Base-by-base conservation (phyloP, 2,113 vertebrate species). In the Rhinolophus ferrumequinum region DNA sequence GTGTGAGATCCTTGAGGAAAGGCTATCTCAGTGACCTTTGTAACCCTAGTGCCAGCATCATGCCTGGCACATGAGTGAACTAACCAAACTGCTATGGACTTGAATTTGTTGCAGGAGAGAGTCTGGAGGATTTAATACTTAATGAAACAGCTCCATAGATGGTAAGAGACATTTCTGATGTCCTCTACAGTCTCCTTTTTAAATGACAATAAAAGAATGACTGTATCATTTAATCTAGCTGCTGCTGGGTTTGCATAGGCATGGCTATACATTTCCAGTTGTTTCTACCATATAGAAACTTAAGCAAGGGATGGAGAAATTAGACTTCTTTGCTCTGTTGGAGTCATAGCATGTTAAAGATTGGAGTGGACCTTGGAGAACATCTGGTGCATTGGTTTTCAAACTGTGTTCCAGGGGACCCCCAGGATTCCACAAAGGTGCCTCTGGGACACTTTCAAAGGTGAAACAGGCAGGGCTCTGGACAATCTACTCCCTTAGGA, bases 251-350 rank as follows among this genome's bases (percentile, higher is more conserved):
- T 73, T 95, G 11, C 50, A 92, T 77, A 88, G 67, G 3, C 44
- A 82, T 86, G 24, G 5, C 41, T 73, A 86, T 70, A 94, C 84
- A 92, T 85, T 80, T 73, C 50, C 14, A 76, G 13, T 84, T 64
- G 30, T 58, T 90, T 93, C 52, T 18, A 92, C 8, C 10, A 47
- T 30, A 90, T 75, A 82, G 56, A 91, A 96, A 86, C 33, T 47
- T 82, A 79, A 88, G 76, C 56, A 35, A 92, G n/a, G 26, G 16
- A 73, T 69, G 69, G 47, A 82, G 13, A 94, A 16, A 70, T 54
- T 66, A 72, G 10, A 67, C 24, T 83, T 56, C 18, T 56, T 84
- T 93, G 11, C 8, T 80, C 60, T 30, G 11, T 33, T 89, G 58
- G 18, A 69, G 64, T 73, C 44, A 58, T 15, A 62, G 35, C 70